Evolutionary conservation across 1,140 invertebrate species (phyloP), one percentile per base, ranked within the genome.

Genomic region (Heliconius melpomene): DNA sequence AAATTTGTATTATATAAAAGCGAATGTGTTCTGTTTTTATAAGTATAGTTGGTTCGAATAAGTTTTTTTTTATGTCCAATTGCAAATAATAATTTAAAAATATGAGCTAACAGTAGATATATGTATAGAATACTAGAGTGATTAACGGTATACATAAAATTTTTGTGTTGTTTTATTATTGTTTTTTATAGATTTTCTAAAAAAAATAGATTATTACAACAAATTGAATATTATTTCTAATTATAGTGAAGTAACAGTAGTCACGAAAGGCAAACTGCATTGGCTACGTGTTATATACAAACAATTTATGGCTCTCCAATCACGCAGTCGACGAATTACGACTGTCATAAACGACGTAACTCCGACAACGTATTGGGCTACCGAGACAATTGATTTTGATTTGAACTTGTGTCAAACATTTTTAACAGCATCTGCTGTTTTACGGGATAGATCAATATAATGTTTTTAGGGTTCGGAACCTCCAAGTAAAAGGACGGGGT

Each of bases 281-380:
- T 40, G 74, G 52, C 60, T 66, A 16, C 26, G 26, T 16, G 60
- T 29, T 66, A 75, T 38, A 66, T 32, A 75, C 74, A 36, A 60
- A 66, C 54, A 60, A 75, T 75, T 75, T 66, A 75, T 75, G 74
- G 9, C n/a, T 23, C 54, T 66, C 74, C 74, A 75, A 75, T 75
- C 74, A 66, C 54, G 74, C 38, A 40, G 60, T 75, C 52, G 74
- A 75, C 74, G 60, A 75, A 60, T 75, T 75, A 75, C 74, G 74
- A 66, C 54, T 60, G 74, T 75, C 74, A 75, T 75, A 75, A 75
- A 60, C 74, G 54, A 75, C 74, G 23, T 75, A 75, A 75, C 54
- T 54, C 18, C 38, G 54, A 23, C 74, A 36, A 75, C 74, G 60
- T 38, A 75, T 75, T 75, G 60, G 26, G 18, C 40, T 46, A 46